Evolutionary conservation across 2,797 vertebrate genomes (phyloP).

Genomic region (Centroberyx gerrardi): DNA sequence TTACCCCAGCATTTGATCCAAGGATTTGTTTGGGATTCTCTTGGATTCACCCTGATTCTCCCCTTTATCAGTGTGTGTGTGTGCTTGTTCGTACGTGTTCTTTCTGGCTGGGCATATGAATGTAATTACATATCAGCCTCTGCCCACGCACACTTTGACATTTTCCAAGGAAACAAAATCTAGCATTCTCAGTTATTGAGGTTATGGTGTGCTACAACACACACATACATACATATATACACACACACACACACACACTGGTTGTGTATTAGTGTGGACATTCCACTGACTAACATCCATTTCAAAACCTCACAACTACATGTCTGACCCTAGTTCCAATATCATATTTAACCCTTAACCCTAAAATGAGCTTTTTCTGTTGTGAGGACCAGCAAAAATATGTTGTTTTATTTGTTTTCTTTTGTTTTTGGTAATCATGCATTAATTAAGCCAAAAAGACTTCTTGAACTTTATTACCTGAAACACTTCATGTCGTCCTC

Average conservation of each 20-base stretch:
- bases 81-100: conserved; percentile 39
- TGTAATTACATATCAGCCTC: conserved; percentile 76
- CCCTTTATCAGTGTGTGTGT: conserved; percentile 40
- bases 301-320: conserved; percentile 13
- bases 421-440: too few relatives aligned
- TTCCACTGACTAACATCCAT: conserved; percentile 49
- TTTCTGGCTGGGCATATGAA: conserved; percentile 57
- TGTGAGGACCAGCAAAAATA: too few relatives aligned
- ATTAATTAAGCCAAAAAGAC: too few relatives aligned
- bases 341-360: background rate
- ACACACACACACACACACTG: conserved; percentile 13
- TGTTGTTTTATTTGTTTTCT: too few relatives aligned
- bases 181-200: conserved; percentile 60
- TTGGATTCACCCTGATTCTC: conserved; percentile 64
- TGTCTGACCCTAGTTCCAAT: background rate
- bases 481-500: too few relatives aligned
- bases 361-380: too few relatives aligned
- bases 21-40: conserved; percentile 79
- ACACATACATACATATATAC: conserved; percentile 12
- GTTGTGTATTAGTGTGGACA: conserved; percentile 38
- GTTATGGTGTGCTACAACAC: conserved; percentile 48
- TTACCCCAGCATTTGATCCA: conserved; percentile 66
- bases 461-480: too few relatives aligned
- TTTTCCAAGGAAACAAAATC: conserved; percentile 62
- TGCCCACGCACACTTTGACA: conserved; percentile 68